Conservation (phyloP, 2,888 invertebrate species). For the Drosophila austrosaltans region DNA sequence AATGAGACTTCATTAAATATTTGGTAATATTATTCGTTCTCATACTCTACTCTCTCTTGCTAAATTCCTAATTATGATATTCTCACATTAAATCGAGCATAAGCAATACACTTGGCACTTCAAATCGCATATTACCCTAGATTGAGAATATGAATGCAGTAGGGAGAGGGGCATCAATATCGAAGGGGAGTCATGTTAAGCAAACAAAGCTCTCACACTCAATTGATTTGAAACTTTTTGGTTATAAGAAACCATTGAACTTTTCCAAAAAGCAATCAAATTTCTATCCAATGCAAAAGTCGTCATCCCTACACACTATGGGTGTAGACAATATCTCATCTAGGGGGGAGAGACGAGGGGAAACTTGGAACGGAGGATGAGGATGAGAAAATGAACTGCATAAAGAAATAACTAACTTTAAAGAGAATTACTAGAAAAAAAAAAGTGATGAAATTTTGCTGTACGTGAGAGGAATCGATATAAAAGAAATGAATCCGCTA, state of each 20-base stretch:
- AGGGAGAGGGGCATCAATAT: neutral
- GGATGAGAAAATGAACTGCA: neutral
- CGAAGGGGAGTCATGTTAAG: neutral
- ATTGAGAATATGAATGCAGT: conserved; percentile 10
- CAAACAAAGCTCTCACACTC: conserved; percentile 62
- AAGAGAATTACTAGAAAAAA: no score
- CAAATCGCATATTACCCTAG: conserved; percentile 43
- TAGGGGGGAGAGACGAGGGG: neutral
- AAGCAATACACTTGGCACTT: conserved; percentile 30
- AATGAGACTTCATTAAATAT: conserved; percentile 26
- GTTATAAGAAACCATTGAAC: conserved; percentile 65
- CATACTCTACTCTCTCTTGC: conserved; percentile 37
- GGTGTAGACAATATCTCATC: neutral
- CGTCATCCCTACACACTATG: conserved; percentile 11
- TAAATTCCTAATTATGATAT: conserved; percentile 63
- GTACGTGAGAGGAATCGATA: no score
- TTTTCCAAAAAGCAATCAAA: conserved; percentile 69
- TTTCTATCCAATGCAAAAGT: conserved; percentile 56
- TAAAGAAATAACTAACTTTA: no score
- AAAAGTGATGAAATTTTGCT: no score
- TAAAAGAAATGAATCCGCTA: no score
- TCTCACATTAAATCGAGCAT: conserved; percentile 45
- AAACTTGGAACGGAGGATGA: neutral
- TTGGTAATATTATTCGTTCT: conserved; percentile 48
- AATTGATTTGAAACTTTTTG: conserved; percentile 37